Base-by-base conservation (phyloP, 2,888 invertebrate species). In the Caenorhabditis afra region DNA sequence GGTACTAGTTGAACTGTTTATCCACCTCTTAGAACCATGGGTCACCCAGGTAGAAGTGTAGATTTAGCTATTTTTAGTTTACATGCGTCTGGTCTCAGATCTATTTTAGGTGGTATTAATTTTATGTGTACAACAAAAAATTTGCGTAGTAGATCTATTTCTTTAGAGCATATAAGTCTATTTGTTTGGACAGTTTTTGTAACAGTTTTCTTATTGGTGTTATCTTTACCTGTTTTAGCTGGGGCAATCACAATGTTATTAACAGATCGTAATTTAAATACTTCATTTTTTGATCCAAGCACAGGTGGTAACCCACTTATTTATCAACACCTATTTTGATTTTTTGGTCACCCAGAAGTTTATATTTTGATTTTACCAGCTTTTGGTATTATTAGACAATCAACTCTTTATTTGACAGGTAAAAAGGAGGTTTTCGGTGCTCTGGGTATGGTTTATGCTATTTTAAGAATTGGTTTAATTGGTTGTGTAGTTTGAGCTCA, bases 321-420 rank as follows among this genome's bases (percentile, higher is more conserved):
- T 85, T 95, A 94, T 66, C 94, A 95, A 93, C 94, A 95, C 91
- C 91, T 95, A 93, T 94, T 95, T 92, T 95, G 94, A 93, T 95
- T 95, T 92, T 95, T 95, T 93, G 95, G 94, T 0, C 95, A 95
- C 68, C 95, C 94, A 11, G 94, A 95, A 93, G 94, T 95, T 81
- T 95, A 95, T 91, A 94, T 95, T 94, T 91, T 95, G 92, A 94
- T 95, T 93, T 90, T 95, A 87, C 94, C 94, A 0, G 94, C 94
- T 91, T 95, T 95, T 92, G 94, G 94, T 0, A 93, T 95, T 92
- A 93, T 95, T 91, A 94, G 94, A 0, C 94, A 94, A 90, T 94
- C 94, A 92, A 93, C 94, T 91, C 93, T 92, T 0, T 93, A 93
- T 93, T 93, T 94, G 93, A 93, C 93, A 90, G 93, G 88, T 66